Evolutionary conservation across 2,888 invertebrate species (phyloP).

Genomic region (Silvanus unidentatus): DNA sequence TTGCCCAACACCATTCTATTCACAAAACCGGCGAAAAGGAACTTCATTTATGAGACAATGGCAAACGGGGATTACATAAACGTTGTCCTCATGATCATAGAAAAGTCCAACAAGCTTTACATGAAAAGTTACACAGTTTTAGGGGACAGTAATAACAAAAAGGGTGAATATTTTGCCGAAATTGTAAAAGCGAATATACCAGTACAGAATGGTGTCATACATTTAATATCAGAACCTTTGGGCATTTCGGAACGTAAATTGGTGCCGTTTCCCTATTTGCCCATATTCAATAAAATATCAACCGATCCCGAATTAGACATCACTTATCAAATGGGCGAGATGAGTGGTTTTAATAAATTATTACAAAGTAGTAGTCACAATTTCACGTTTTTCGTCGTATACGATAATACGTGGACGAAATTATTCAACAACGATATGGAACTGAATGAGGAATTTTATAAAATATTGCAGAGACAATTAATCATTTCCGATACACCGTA

Average conservation of each 20-base stretch:
- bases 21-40: slow-evolving; percentile 69
- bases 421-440: slow-evolving; percentile 17
- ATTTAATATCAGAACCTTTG: slow-evolving; percentile 80
- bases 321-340: slow-evolving; percentile 67
- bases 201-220: slow-evolving; percentile 85
- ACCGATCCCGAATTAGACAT: slow-evolving; percentile 78
- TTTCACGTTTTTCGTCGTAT: slow-evolving; percentile 86
- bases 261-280: slow-evolving; percentile 78
- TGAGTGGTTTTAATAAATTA: slow-evolving; percentile 67
- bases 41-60: slow-evolving; percentile 67
- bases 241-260: slow-evolving; percentile 81
- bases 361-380: slow-evolving; percentile 58
- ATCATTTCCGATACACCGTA: slow-evolving; percentile 68
- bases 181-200: slow-evolving; percentile 84
- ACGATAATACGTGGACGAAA: slow-evolving; percentile 77
- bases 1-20: slow-evolving; percentile 80
- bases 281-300: slow-evolving; percentile 72
- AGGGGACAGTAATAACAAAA: slow-evolving; percentile 67
- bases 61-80: slow-evolving; percentile 75
- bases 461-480: slow-evolving; percentile 80
- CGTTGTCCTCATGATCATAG: slow-evolving; percentile 69
- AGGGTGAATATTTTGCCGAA: slow-evolving; percentile 76
- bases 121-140: slow-evolving; percentile 75
- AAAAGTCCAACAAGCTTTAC: slow-evolving; percentile 60
- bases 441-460: slow-evolving; percentile 52